A percentile compares a stretch with the other conserved stretches of the same genome.
These are phyloP conservation scores for Argyrosomus japonicus DNA, from an alignment of 2,113 vertebrate genomes.

Conservation along the genomic window DNA sequence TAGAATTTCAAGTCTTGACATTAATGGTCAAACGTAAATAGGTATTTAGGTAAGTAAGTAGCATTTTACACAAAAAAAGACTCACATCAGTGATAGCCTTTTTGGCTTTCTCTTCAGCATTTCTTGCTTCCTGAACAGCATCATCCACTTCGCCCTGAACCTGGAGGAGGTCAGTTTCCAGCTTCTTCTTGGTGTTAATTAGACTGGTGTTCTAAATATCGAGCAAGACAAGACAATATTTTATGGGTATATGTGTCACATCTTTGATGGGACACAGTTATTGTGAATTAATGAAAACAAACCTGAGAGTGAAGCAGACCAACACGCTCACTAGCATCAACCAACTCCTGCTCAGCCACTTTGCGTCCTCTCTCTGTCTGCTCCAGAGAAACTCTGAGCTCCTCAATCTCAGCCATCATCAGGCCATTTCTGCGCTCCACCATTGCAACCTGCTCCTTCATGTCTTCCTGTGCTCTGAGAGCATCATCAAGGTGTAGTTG, in stretches of 20 bases:
- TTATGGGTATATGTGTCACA: no score
- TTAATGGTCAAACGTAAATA: no score
- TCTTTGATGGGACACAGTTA: no score
- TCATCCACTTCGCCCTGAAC: conserved; percentile 79
- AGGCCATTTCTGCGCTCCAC: conserved; percentile 84
- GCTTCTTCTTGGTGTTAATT: conserved; percentile 79
- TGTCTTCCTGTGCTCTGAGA: conserved; percentile 86
- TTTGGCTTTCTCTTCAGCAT: conserved; percentile 95
- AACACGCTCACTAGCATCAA: conserved; percentile 90
- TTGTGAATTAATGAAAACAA: background rate
- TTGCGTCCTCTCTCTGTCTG: conserved; percentile 85
- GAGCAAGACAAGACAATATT: no score
- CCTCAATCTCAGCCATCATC: conserved; percentile 74
- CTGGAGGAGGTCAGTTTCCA: conserved; percentile 71
- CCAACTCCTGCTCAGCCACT: conserved; percentile 91
- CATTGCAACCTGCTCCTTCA: conserved; percentile 90
- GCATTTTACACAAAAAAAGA: background rate
- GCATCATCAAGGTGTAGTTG: conserved; percentile 91
- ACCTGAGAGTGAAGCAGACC: conserved; percentile 94
- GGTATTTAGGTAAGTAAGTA: no score
- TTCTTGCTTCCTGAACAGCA: conserved; percentile 80
- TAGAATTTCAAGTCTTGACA: no score
- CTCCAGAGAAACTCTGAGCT: conserved; percentile 74
- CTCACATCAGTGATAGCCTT: conserved; percentile 92
- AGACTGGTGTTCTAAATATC: conserved; percentile 74